phyloP scores from a whole-genome alignment of 2,797 vertebrate genomes.

The Pangasius sanitwongsei region DNA sequence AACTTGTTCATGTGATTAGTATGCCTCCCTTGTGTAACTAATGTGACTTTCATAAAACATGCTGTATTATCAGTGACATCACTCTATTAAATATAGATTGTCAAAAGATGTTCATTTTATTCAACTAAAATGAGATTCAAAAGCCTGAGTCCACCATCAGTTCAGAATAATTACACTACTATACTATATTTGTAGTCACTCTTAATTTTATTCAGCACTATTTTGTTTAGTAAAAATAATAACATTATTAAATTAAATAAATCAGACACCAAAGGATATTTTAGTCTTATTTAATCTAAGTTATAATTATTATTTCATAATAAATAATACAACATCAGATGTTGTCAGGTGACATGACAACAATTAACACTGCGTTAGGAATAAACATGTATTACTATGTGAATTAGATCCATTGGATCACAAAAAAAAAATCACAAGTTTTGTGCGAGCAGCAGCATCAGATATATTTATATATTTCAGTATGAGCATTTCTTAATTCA shows the following conservation, averaged over 20 bases:
- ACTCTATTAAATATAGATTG: not conserved
- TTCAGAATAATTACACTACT: not conserved
- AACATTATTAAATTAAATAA: not conserved
- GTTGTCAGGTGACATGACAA: not conserved
- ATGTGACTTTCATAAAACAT: not conserved
- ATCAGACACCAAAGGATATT: not conserved
- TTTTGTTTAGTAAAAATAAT: not conserved
- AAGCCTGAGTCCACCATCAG: not conserved
- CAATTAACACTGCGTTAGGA: not conserved
- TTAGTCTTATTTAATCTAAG: not conserved
- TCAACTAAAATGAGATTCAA: not conserved
- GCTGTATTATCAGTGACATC: not conserved
- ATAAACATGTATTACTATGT: not conserved
- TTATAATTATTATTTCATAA: not conserved
- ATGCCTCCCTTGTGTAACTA: constrained; percentile 12
- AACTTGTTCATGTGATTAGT: constrained; percentile 29
- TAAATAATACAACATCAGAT: not conserved
- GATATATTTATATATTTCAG: not conserved
- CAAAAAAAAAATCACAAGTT: no score
- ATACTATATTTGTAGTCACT: not conserved
- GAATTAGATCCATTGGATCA: not conserved
- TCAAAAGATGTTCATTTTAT: not conserved
- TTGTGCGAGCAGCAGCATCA: no score
- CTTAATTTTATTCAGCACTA: not conserved
- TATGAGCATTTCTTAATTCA: no score